phyloP scores from a whole-genome alignment of 2,888 invertebrate species.

The Axea sp. region DNA sequence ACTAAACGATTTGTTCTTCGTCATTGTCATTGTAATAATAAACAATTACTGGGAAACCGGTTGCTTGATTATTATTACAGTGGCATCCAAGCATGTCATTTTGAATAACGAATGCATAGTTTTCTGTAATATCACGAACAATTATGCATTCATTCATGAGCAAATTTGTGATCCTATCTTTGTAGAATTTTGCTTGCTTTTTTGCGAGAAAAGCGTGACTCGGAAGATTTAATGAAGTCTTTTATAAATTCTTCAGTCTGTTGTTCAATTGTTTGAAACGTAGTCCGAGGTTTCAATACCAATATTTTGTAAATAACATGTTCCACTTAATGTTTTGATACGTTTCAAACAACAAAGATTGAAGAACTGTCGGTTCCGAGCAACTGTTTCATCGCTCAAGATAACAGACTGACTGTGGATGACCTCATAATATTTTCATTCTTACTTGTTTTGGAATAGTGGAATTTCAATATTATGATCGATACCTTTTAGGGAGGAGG shows the following conservation, averaged over 20 bases:
- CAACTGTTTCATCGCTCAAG: constrained; percentile 20
- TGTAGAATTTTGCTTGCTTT: constrained; percentile 36
- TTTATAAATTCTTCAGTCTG: constrained; percentile 7
- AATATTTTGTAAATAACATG: constrained; percentile 18
- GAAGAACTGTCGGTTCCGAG: constrained; percentile 2
- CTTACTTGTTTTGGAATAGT: too few relatives aligned
- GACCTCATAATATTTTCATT: constrained; percentile 10
- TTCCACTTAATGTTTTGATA: constrained; percentile 13
- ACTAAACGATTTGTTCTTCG: constrained; percentile 18
- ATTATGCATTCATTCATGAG: constrained; percentile 14
- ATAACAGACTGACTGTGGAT: constrained; percentile 18
- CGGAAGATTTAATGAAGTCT: constrained; percentile 2
- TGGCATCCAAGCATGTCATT: constrained; percentile 42
- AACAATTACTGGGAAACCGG: constrained; percentile 40
- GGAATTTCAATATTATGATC: too few relatives aligned
- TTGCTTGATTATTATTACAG: constrained; percentile 60
- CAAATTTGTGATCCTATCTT: not conserved
- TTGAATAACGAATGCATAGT: constrained; percentile 47
- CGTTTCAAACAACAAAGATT: not conserved
- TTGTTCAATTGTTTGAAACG: constrained; percentile 16
- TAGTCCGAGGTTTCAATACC: constrained; percentile 13
- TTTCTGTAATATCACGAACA: constrained; percentile 54
- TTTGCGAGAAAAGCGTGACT: constrained; percentile 28
- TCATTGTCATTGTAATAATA: constrained; percentile 34
- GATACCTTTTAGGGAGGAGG: too few relatives aligned